Conservation (phyloP, 2,888 invertebrate species). For the Drosophila helvetica region DNA sequence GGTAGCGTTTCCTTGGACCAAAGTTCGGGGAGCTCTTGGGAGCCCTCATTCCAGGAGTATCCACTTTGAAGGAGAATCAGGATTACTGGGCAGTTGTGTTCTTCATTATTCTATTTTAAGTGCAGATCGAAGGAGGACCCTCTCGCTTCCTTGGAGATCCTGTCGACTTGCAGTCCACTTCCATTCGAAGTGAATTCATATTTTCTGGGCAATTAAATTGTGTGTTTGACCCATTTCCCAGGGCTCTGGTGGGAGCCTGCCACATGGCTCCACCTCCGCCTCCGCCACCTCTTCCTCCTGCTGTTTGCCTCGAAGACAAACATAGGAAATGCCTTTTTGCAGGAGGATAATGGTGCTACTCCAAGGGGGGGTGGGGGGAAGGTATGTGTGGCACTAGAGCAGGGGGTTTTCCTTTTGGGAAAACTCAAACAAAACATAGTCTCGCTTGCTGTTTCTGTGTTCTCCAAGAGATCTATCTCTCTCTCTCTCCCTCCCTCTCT, state of each 20-base stretch:
- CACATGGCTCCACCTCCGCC: not conserved
- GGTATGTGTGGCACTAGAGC: slow-evolving; percentile 57
- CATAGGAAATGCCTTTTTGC: slow-evolving; percentile 16
- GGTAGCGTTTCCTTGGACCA: too few species aligned
- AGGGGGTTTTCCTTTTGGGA: slow-evolving; percentile 46
- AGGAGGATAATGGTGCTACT: slow-evolving; percentile 13
- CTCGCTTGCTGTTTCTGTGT: slow-evolving; percentile 1
- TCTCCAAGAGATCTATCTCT: slow-evolving; percentile 1
- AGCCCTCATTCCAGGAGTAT: too few species aligned
- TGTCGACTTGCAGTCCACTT: not conserved
- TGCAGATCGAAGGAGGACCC: not conserved
- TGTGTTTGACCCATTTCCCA: slow-evolving; percentile 23
- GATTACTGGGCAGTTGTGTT: too few species aligned
- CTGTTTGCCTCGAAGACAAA: slow-evolving; percentile 17
- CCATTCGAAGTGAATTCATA: not conserved
- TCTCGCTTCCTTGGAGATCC: not conserved
- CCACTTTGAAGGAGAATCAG: too few species aligned
- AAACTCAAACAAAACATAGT: slow-evolving; percentile 63
- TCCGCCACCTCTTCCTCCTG: not conserved
- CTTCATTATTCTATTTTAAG: too few species aligned
- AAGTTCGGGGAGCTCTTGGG: too few species aligned
- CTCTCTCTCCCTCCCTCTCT: too few species aligned
- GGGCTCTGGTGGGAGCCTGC: not conserved
- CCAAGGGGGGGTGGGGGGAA: slow-evolving; percentile 4
- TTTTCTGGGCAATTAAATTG: slow-evolving; percentile 1